Evolutionary conservation across 2,797 vertebrate genomes (phyloP).

Genomic region (Chromobotia macracanthus): DNA sequence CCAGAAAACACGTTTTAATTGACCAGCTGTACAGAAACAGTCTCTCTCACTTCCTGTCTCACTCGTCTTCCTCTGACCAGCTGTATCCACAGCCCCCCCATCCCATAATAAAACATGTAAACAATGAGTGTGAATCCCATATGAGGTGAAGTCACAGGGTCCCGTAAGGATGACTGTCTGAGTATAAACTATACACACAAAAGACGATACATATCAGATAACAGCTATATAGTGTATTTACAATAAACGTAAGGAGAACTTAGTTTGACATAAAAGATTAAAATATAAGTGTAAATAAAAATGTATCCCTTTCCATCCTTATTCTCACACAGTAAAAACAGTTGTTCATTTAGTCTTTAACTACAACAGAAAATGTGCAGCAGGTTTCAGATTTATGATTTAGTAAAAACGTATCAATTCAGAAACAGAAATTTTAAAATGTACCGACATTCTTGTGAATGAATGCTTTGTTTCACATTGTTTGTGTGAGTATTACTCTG

Average conservation of each 20-base stretch:
- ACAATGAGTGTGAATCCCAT: constrained; percentile 19
- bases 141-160: constrained; percentile 25
- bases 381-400: too few species aligned
- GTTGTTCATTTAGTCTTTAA: too few species aligned
- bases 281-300: constrained; percentile 37
- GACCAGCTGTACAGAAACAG: constrained; percentile 64
- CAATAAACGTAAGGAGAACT: constrained; percentile 55
- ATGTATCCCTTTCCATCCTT: not conserved
- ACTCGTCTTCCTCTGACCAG: constrained; percentile 35
- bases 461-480: too few species aligned
- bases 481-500: too few species aligned
- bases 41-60: constrained; percentile 3
- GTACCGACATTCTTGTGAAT: too few species aligned
- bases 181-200: constrained; percentile 4
- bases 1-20: constrained; percentile 60
- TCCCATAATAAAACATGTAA: constrained; percentile 38
- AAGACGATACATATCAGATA: constrained; percentile 27
- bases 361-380: too few species aligned
- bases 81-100: constrained; percentile 47
- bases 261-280: constrained; percentile 28
- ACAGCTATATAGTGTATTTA: constrained; percentile 62
- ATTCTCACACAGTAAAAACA: not conserved
- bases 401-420: not conserved
- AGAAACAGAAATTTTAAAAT: too few species aligned
- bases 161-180: constrained; percentile 26